These are phyloP conservation scores for Autographa pulchrina DNA, from an alignment of 2,888 invertebrate species.

Conservation along the genomic window DNA sequence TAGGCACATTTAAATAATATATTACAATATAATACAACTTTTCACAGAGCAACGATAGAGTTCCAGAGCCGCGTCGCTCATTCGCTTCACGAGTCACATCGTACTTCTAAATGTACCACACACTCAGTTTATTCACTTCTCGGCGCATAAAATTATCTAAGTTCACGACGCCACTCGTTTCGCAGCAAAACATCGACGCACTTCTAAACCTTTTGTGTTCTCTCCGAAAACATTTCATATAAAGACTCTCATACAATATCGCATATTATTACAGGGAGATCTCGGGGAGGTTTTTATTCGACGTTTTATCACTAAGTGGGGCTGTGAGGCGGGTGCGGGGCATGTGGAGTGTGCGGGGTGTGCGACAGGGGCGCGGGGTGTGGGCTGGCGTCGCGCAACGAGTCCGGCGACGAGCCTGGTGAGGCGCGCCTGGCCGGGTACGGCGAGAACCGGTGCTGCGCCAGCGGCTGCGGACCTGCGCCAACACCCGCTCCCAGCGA, in stretches of 20 bases:
- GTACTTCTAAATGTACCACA: constrained; percentile 53
- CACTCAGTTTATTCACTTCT: constrained; percentile 66
- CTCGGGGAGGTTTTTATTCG: constrained; percentile 65
- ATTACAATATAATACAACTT: constrained; percentile 80
- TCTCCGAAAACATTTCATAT: constrained; percentile 64
- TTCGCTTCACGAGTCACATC: constrained; percentile 31
- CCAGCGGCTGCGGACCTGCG: constrained; percentile 71
- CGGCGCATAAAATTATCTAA: constrained; percentile 63
- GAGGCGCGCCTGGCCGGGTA: constrained; percentile 88
- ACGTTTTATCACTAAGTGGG: constrained; percentile 81
- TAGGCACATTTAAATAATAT: constrained; percentile 77
- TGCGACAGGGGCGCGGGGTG: constrained; percentile 77
- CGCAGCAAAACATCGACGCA: constrained; percentile 58
- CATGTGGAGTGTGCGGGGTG: constrained; percentile 79
- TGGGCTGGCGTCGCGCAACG: constrained; percentile 87
- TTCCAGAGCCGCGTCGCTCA: constrained; percentile 36
- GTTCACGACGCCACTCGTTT: constrained; percentile 56
- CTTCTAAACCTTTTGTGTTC: constrained; percentile 61
- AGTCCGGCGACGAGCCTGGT: constrained; percentile 90
- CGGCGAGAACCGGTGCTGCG: constrained; percentile 90
- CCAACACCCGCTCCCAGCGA: constrained; percentile 65
- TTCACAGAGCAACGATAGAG: constrained; percentile 50
- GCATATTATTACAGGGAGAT: constrained; percentile 71
- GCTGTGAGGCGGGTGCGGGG: constrained; percentile 83
- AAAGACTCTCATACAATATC: constrained; percentile 68